Evolutionary conservation across 2,888 invertebrate species (phyloP), one percentile per base, ranked within the genome.

Genomic region (Acanthoscelides obtectus): DNA sequence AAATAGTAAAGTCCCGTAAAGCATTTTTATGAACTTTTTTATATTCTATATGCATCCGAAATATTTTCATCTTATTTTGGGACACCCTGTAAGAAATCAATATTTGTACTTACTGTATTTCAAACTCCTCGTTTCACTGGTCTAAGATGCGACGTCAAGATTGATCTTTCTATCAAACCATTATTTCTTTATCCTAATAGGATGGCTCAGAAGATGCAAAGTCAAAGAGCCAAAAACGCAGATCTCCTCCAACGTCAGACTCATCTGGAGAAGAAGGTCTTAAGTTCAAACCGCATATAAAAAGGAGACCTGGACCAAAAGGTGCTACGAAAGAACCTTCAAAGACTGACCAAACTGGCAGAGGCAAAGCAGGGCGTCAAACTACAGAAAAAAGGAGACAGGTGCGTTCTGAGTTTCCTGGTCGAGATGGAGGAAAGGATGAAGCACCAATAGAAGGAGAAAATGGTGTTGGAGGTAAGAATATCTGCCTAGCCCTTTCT

Each of bases 261-360:
- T 45, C 45, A 12, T 45, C 45, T 12, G 45, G 17, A 45, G 45
- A 45, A 45, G 45, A 45, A 66, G 66, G 22, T 66, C 21, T 19
- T 1, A 4, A 19, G 8, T 8, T 19, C 3, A 22, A 66, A 66
- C 66, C 66, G 19, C 66, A n/a, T 4, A 66, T 8, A 66, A 66
- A 22, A n/a, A 68, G 68, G 5, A 68, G 20, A 66, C 5, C 66
- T 20, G 66, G 20, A 8, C 21, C 66, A 66, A 66, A 27, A 70
- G 67, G 69, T 22, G n/a, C 27, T 63, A 22, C 20, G 63, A 8
- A 66, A 68, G 65, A 22, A 71, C 69, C 69, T 45, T 19, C 78
- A 81, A 68, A 80, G 82, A 74, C 12, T 20, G 22, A 20, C 8
- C 1, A 22, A 66, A 20, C 8, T 12, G 66, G 66, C 8, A 66